Evolutionary conservation across 2,797 vertebrate genomes (phyloP).

Genomic region (Prunella strophiata): DNA sequence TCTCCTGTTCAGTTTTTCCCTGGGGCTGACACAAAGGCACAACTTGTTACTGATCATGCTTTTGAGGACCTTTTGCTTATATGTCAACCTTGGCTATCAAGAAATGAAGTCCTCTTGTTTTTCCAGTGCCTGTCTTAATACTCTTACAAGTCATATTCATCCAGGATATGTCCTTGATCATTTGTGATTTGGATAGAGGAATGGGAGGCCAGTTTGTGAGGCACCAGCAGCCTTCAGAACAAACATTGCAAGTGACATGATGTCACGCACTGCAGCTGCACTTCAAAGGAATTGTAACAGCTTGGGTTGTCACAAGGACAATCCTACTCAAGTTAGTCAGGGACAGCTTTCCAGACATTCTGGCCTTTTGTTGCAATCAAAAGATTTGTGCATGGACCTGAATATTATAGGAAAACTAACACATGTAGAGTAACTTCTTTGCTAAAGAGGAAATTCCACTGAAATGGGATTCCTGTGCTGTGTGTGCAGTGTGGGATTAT

Average conservation of each 20-base stretch:
- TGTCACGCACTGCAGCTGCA: constrained; percentile 19
- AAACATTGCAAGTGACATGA: constrained; percentile 57
- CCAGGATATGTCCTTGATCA: constrained; percentile 41
- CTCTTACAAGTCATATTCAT: neutral
- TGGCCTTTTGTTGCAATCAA: neutral
- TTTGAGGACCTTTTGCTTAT: neutral
- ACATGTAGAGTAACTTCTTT: constrained; percentile 17
- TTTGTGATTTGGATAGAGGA: constrained; percentile 2
- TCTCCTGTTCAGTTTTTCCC: neutral
- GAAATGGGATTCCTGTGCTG: neutral
- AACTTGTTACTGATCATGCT: neutral
- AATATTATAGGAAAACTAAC: constrained; percentile 21
- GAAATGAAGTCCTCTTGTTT: neutral
- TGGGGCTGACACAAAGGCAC: neutral
- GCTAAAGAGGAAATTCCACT: constrained; percentile 5
- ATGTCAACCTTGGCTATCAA: constrained; percentile 27
- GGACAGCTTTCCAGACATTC: constrained; percentile 29
- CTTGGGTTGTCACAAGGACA: constrained; percentile 48
- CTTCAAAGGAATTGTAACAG: constrained; percentile 64
- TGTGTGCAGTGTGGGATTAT: neutral
- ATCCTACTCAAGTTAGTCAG: constrained; percentile 47
- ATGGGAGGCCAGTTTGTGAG: constrained; percentile 30
- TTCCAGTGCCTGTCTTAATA: neutral
- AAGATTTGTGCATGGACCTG: constrained; percentile 31
- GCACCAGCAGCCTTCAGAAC: constrained; percentile 41